These are phyloP conservation scores for Dromiciops gliroides DNA, from an alignment of 2,113 vertebrate species.

Conservation along the genomic window DNA sequence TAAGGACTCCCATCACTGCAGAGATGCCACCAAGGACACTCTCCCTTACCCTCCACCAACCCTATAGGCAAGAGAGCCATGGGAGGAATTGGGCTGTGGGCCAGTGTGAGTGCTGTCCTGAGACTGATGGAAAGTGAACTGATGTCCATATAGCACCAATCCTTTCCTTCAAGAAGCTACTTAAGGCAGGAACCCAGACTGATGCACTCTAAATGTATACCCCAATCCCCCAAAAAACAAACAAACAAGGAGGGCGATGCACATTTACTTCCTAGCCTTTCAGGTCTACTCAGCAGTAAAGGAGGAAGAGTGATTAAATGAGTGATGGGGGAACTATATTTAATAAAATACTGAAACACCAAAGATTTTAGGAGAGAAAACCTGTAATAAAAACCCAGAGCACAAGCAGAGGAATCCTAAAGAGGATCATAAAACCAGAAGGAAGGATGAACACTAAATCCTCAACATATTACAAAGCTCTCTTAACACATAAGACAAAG, in stretches of 20 bases:
- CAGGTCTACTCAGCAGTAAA: not conserved
- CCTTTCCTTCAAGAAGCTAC: not conserved
- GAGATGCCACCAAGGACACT: not conserved
- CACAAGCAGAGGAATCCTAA: not conserved
- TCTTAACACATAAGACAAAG: not conserved
- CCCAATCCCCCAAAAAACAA: too few species aligned
- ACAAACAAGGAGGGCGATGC: not conserved
- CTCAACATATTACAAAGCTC: not conserved
- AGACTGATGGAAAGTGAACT: not conserved
- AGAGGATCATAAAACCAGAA: not conserved
- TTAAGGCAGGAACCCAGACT: not conserved
- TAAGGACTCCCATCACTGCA: not conserved
- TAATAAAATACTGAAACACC: not conserved
- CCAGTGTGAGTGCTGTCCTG: not conserved
- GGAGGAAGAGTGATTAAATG: not conserved
- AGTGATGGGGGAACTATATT: not conserved
- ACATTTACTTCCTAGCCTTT: not conserved
- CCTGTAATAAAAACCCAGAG: not conserved
- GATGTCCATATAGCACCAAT: not conserved
- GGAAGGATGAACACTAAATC: not conserved
- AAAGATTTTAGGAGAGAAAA: not conserved
- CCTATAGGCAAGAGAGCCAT: not conserved
- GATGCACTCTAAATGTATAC: not conserved
- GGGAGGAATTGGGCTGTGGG: not conserved
- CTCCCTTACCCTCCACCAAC: not conserved